A percentile compares a stretch with the other conserved stretches of the same genome.
These are phyloP conservation scores for Zaprionus lachaisei DNA, from an alignment of 1,140 invertebrate species.

Conservation along the genomic window DNA sequence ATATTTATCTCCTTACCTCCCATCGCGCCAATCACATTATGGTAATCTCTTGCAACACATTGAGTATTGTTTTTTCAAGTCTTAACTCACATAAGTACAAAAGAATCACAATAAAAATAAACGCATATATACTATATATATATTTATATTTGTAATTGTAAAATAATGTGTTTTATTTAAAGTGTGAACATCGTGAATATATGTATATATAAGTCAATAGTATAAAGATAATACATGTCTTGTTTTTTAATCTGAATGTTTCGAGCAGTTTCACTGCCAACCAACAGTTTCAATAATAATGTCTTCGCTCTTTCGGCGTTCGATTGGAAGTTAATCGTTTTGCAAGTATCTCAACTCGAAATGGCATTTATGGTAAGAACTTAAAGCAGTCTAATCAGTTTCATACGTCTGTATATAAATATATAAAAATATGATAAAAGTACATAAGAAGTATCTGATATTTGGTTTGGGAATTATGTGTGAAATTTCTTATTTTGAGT, in stretches of 20 bases:
- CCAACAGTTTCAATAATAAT: constrained; percentile 43
- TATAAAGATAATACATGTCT: constrained; percentile 63
- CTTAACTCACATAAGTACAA: constrained; percentile 61
- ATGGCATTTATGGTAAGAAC: constrained; percentile 34
- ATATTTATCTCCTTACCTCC: constrained; percentile 34
- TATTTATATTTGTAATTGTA: constrained; percentile 56
- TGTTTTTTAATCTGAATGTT: constrained; percentile 28
- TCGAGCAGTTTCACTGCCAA: constrained; percentile 66
- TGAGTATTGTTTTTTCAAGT: constrained; percentile 61
- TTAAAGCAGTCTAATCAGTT: constrained; percentile 32
- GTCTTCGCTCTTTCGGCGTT: constrained; percentile 47
- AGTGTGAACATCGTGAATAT: constrained; percentile 49
- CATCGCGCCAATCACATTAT: constrained; percentile 42
- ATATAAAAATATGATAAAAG: constrained; percentile 39
- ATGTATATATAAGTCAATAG: constrained; percentile 2
- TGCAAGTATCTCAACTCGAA: constrained; percentile 15
- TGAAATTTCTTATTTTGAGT: constrained; percentile 27
- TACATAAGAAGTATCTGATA: constrained; percentile 58
- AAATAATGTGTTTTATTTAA: constrained; percentile 64
- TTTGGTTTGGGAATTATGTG: constrained; percentile 68
- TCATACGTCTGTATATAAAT: constrained; percentile 22
- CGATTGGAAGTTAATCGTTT: constrained; percentile 19
- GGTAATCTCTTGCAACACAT: constrained; percentile 60
- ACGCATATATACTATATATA: constrained; percentile 46
- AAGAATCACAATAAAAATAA: constrained; percentile 51